Evolutionary conservation across 2,888 invertebrate genomes (phyloP), one percentile per base, ranked within the genome.

Genomic region (Lepidochrysops patricia): DNA sequence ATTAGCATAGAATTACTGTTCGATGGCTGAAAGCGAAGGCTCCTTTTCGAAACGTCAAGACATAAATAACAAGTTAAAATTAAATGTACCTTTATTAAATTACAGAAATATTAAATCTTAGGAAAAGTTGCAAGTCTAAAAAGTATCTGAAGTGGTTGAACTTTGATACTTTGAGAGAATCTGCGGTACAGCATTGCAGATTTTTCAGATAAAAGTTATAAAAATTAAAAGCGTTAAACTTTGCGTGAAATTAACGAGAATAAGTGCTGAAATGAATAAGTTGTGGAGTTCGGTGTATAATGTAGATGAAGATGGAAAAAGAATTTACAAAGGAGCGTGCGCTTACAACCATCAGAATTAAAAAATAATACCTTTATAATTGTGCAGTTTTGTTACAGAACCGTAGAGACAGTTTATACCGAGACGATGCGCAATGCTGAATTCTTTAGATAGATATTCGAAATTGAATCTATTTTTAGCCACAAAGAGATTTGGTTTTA

Each of bases 1-100:
- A 92, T 93, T 91, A 93, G 84, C 82, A 80, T 75, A 79, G 84
- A 82, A 82, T 70, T 66, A 82, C 90, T 90, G 89, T 76, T 80
- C 90, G 83, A 85, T 82, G 89, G 85, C 82, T 75, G 82, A 65
- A 77, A 84, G 81, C 88, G 81, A 73, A 68, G 74, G 74, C 81
- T 79, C 86, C 85, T 81, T 75, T 63, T 13, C n/a, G 43, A 12
- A n/a, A n/a, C n/a, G n/a, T n/a, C n/a, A n/a, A n/a, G n/a, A n/a
- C n/a, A n/a, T n/a, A n/a, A n/a, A n/a, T n/a, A n/a, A n/a, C n/a
- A n/a, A n/a, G n/a, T n/a, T n/a, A n/a, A n/a, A n/a, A n/a, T n/a
- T n/a, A n/a, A n/a, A n/a, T n/a, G n/a, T n/a, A n/a, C n/a, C n/a
- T n/a, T n/a, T n/a, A n/a, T n/a, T n/a, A n/a, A n/a, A n/a, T n/a